A percentile compares a stretch with the other conserved stretches of the same genome.
Conservation (phyloP, 2,888 invertebrate genomes). For the Heteromurus nitidus region DNA sequence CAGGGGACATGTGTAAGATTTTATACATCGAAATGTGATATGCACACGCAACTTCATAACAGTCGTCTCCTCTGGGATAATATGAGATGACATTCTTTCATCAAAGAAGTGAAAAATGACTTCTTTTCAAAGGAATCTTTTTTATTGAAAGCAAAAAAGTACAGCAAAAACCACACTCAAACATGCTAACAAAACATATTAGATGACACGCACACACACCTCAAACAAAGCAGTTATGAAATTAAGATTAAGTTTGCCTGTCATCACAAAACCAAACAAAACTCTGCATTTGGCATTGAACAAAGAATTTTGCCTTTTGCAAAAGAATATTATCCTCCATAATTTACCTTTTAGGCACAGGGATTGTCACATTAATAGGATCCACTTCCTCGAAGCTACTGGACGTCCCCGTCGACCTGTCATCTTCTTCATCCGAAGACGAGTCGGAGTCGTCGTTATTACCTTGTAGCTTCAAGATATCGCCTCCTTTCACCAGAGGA, state of each 20-base stretch:
- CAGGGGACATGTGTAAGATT: no score
- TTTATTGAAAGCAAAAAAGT: no score
- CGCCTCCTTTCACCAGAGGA: constrained; percentile 73
- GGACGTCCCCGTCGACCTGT: constrained; percentile 69
- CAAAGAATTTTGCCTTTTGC: neutral
- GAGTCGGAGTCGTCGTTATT: constrained; percentile 76
- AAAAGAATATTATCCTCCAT: no score
- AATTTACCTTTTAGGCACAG: constrained; percentile 38
- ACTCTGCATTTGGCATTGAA: neutral
- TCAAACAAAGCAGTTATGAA: neutral
- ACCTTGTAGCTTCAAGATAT: constrained; percentile 64
- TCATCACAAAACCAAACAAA: no score
- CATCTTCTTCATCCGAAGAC: constrained; percentile 79
- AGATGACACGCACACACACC: neutral
- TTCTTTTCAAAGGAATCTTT: no score
- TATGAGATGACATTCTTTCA: no score
- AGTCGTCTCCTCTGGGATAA: no score
- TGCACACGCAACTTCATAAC: no score
- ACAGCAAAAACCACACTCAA: no score
- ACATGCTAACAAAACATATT: neutral
- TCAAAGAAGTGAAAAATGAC: no score
- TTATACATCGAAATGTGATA: no score
- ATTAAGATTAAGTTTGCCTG: neutral
- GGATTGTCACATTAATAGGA: constrained; percentile 86
- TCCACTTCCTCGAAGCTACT: constrained; percentile 79